Evolutionary conservation across 1,140 invertebrate species (phyloP), one percentile per base, ranked within the genome.

Genomic region (Halesus radiatus): DNA sequence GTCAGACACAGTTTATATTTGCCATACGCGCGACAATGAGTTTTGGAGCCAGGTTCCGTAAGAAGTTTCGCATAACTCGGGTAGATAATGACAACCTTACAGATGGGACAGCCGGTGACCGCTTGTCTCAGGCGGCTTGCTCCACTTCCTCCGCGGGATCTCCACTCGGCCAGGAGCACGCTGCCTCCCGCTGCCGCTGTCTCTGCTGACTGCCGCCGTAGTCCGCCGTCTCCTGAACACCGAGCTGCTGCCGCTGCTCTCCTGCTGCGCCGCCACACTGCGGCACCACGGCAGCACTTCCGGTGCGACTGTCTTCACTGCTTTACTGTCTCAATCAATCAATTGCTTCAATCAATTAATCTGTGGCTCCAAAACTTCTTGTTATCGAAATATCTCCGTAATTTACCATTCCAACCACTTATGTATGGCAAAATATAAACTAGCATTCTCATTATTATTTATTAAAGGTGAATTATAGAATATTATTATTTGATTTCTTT

Each of bases 61-160:
- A 79, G 78, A 72, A 82, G 78, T 83, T 83, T 79, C 68, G 70
- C 72, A 83, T 83, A 68, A 83, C 76, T 80, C 76, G 82, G 82
- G 76, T 80, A 64, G 82, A 76, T 53, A 80, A 83, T 83, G 76
- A 78, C 80, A 83, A 83, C 82, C 82, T 83, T 83, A 60, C 82
- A 83, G 82, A 80, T 80, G 37, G 70, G 54, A 74, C 50, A 56
- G 72, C 56, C 20, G 50, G 37, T 45, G 37, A 45, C 37, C 37
- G 37, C 37, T 45, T 45, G 37, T 45, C 37, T 45, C 54, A 56
- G 60, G 70, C 80, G 79, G 37, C 37, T 45, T 45, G 37, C 37
- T 45, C 10, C 37, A 45, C 37, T 45, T 45, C 37, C 78, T 20
- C 53, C 52, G 53, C 52, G 10, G 56, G 52, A 29, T 13, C 56